These are phyloP conservation scores for Prunella himalayana DNA, from an alignment of 2,113 vertebrate species.

Conservation along the genomic window DNA sequence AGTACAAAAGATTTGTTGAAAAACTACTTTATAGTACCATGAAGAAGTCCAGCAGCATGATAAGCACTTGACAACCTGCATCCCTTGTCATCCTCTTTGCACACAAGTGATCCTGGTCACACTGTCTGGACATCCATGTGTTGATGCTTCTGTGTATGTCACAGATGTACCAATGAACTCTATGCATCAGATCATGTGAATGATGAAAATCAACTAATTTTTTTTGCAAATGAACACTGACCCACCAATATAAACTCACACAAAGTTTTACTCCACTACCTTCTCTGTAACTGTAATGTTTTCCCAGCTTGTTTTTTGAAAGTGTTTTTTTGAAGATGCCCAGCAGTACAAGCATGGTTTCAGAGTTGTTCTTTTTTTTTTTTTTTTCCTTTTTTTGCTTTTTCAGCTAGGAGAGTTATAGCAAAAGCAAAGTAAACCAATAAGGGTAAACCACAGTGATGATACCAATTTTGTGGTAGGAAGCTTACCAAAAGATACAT, in stretches of 20 bases:
- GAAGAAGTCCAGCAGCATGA: rapidly evolving
- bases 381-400: neutral
- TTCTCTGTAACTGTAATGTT: neutral
- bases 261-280: neutral
- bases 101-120: neutral
- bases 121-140: rapidly evolving
- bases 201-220: neutral
- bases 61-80: neutral
- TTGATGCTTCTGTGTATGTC: neutral
- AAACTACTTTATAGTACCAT: neutral
- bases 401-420: neutral
- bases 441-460: conserved; percentile 9
- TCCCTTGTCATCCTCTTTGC: neutral
- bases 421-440: neutral
- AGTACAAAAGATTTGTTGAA: neutral
- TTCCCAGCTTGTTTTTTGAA: neutral
- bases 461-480: neutral
- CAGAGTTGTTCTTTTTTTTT: neutral
- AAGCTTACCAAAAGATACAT: neutral
- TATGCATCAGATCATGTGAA: neutral
- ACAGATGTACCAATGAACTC: neutral
- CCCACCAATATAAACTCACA: neutral
- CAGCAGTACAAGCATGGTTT: neutral
- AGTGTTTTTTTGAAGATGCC: neutral
- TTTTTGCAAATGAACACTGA: neutral